Conservation (phyloP, 2,113 vertebrate genomes). For the Hemiscyllium ocellatum region DNA sequence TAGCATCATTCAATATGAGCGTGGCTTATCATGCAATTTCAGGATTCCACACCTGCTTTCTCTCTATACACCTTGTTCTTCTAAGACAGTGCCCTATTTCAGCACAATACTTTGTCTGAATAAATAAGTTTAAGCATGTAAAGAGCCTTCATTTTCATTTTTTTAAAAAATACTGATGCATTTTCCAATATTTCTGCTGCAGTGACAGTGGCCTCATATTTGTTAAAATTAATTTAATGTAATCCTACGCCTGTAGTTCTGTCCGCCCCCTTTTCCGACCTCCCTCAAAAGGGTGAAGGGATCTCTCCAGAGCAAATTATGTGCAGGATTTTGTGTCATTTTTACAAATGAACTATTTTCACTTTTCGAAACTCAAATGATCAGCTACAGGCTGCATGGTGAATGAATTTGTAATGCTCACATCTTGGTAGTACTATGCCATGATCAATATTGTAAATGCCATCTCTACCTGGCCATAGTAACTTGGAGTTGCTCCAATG, state of each 20-base stretch:
- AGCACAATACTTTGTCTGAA: too few relatives aligned
- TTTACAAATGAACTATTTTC: background rate
- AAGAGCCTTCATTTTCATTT: too few relatives aligned
- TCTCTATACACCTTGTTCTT: slow-evolving; percentile 21
- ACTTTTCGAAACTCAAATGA: background rate
- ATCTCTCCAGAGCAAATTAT: background rate
- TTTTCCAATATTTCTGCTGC: background rate
- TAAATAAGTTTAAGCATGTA: too few relatives aligned
- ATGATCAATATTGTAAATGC: background rate
- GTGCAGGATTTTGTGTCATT: background rate
- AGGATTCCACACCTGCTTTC: too few relatives aligned
- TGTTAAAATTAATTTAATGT: background rate
- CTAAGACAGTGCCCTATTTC: too few relatives aligned
- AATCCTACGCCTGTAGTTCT: background rate
- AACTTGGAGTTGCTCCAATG: background rate
- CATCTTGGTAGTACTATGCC: background rate
- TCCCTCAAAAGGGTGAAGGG: background rate
- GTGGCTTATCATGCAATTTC: too few relatives aligned
- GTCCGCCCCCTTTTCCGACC: background rate
- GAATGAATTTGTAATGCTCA: background rate
- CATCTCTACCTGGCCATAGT: background rate
- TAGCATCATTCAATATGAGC: too few relatives aligned
- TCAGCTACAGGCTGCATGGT: background rate
- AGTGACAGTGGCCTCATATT: background rate
- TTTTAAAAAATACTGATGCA: too few relatives aligned